phyloP scores from a whole-genome alignment of 2,888 invertebrate genomes.

The Megalurothrips usitatus region DNA sequence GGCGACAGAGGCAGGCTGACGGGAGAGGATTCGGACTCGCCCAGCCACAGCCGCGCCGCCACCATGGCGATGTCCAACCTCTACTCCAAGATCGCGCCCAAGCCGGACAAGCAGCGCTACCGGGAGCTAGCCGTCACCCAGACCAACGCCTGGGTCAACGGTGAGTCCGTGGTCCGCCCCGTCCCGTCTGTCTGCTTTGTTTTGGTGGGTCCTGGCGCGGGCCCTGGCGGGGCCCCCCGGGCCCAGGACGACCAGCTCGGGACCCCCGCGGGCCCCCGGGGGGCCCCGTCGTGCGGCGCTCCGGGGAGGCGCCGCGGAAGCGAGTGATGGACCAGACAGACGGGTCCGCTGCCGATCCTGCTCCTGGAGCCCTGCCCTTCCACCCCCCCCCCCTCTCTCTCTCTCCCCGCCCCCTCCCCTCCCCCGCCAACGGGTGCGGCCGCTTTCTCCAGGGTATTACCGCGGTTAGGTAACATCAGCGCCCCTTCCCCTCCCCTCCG shows the following conservation, averaged over 20 bases:
- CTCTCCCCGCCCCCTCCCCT: not conserved
- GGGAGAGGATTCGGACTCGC: not conserved
- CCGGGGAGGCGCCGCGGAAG: not conserved
- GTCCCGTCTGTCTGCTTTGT: not conserved
- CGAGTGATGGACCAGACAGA: not conserved
- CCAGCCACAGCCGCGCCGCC: slow-evolving; percentile 28
- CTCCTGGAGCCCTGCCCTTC: not conserved
- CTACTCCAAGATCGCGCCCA: slow-evolving; percentile 68
- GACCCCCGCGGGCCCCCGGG: slow-evolving; percentile 23
- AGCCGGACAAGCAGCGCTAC: slow-evolving; percentile 56
- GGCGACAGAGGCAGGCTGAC: slow-evolving; percentile 18
- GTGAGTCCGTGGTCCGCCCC: slow-evolving; percentile 52
- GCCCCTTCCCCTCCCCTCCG: slow-evolving; percentile 10
- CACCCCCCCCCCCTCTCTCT: not conserved
- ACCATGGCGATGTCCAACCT: slow-evolving; percentile 68
- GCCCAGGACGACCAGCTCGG: too few relatives aligned
- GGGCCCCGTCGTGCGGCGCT: not conserved
- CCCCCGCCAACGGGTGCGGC: not conserved
- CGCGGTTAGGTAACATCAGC: slow-evolving; percentile 1
- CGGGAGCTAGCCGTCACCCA: slow-evolving; percentile 71
- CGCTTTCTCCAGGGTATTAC: slow-evolving; percentile 24
- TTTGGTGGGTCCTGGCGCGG: slow-evolving; percentile 19
- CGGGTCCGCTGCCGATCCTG: not conserved
- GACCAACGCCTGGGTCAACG: slow-evolving; percentile 82
- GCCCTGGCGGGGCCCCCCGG: too few relatives aligned